phyloP scores from a whole-genome alignment of 2,797 vertebrate species.

The Tympanoctomys barrerae region DNA sequence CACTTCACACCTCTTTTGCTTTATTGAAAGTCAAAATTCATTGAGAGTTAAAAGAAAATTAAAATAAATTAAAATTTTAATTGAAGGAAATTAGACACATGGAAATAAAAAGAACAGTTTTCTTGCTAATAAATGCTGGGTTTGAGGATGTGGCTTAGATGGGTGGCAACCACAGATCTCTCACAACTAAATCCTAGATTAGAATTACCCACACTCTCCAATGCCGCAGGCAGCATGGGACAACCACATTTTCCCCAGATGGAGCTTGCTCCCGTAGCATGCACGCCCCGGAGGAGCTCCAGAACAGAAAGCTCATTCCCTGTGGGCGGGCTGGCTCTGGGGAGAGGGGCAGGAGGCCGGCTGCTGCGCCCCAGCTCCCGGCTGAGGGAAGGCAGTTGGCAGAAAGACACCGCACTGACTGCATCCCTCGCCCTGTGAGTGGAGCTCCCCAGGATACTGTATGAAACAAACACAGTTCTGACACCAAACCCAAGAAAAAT shows the following conservation, averaged over 20 bases:
- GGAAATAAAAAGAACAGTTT: constrained; percentile 53
- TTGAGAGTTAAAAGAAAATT: constrained; percentile 20
- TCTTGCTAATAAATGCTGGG: constrained; percentile 62
- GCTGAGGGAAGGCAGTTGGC: neutral
- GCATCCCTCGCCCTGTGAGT: neutral
- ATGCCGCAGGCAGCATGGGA: neutral
- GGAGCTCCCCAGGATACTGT: neutral
- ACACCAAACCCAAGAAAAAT: neutral
- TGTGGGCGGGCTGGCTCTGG: constrained; percentile 1
- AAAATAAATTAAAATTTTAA: neutral
- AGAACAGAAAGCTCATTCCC: neutral
- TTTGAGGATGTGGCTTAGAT: constrained; percentile 53
- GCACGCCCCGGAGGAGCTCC: neutral
- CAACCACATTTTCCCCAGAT: constrained; percentile 3
- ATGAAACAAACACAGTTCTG: constrained; percentile 17
- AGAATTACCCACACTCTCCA: neutral
- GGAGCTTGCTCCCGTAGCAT: neutral
- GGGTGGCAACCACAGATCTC: constrained; percentile 40
- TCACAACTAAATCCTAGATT: neutral
- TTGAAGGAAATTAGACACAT: constrained; percentile 63
- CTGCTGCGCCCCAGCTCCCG: neutral
- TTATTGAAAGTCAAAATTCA: constrained; percentile 53
- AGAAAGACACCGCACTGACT: neutral
- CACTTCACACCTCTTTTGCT: neutral
- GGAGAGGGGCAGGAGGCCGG: neutral